Evolutionary conservation across 2,113 vertebrate genomes (phyloP).

Genomic region (Sardina pilchardus): DNA sequence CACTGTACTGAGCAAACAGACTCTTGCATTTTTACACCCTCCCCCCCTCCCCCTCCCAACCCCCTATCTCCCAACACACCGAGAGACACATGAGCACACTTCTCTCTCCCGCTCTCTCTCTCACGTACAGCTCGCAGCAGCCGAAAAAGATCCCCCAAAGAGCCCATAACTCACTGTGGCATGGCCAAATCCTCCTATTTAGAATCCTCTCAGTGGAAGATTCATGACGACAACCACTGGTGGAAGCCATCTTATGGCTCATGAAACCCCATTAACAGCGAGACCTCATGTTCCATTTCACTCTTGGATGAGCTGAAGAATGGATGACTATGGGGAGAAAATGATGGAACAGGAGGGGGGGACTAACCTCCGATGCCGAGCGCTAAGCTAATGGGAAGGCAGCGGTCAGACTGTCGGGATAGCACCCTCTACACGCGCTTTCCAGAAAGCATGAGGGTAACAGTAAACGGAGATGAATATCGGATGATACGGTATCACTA

Average conservation of each 20-base stretch:
- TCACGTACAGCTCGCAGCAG: neutral
- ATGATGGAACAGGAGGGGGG: slow-evolving; percentile 30
- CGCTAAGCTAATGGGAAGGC: slow-evolving; percentile 51
- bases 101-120: neutral
- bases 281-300: slow-evolving; percentile 65
- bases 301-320: slow-evolving; percentile 64
- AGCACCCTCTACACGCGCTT: neutral
- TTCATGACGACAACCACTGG: slow-evolving; percentile 64
- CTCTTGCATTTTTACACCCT: neutral
- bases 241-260: slow-evolving; percentile 70
- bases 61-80: neutral
- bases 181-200: slow-evolving; percentile 37
- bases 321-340: slow-evolving; percentile 55
- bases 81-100: neutral
- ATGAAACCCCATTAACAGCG: slow-evolving; percentile 71
- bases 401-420: slow-evolving; percentile 41
- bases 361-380: slow-evolving; percentile 36
- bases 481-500: neutral
- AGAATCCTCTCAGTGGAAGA: slow-evolving; percentile 58
- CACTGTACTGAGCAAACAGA: neutral
- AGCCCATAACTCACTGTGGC: slow-evolving; percentile 39
- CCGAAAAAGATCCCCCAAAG: neutral
- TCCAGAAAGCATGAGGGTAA: neutral
- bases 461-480: neutral
- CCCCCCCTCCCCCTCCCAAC: neutral